Evolutionary conservation across 35 echinoderm and acorn worm genomes (phyloP).

Genomic region (Hemicentrotus pulcherrimus): DNA sequence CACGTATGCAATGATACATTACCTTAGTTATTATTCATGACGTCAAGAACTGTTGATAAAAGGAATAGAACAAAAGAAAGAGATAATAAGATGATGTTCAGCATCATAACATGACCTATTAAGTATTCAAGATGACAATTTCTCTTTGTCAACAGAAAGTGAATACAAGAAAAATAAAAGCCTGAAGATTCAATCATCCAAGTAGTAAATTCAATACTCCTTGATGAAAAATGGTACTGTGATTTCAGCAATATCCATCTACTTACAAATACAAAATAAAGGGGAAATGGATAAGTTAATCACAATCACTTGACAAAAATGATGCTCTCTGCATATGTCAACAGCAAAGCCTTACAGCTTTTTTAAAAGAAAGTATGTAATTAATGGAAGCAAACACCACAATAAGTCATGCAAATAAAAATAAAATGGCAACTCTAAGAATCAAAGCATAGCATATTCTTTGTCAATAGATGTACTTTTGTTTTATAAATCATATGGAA

Average conservation of each 20-base stretch:
- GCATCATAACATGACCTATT: not conserved
- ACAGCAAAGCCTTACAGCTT: not conserved
- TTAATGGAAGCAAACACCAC: not conserved
- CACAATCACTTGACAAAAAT: not conserved
- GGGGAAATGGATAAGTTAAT: not conserved
- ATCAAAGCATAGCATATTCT: not conserved
- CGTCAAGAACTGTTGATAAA: slow-evolving; percentile 11
- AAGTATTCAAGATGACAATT: not conserved
- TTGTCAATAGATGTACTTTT: not conserved
- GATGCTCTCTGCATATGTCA: not conserved
- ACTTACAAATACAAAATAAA: not conserved
- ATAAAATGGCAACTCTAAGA: not conserved
- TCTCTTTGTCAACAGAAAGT: not conserved
- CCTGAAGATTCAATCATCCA: no score
- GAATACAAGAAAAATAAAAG: not conserved
- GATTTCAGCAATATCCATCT: not conserved
- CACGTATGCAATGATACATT: not conserved
- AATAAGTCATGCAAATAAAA: not conserved
- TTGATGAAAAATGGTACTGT: not conserved
- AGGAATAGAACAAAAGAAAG: not conserved
- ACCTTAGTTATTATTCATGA: slow-evolving; percentile 32
- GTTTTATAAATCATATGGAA: no score
- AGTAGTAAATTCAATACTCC: not conserved
- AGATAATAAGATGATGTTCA: not conserved
- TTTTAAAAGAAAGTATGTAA: not conserved